Evolutionary conservation across 2,113 vertebrate species (phyloP).

Genomic region (Tautogolabrus adspersus): DNA sequence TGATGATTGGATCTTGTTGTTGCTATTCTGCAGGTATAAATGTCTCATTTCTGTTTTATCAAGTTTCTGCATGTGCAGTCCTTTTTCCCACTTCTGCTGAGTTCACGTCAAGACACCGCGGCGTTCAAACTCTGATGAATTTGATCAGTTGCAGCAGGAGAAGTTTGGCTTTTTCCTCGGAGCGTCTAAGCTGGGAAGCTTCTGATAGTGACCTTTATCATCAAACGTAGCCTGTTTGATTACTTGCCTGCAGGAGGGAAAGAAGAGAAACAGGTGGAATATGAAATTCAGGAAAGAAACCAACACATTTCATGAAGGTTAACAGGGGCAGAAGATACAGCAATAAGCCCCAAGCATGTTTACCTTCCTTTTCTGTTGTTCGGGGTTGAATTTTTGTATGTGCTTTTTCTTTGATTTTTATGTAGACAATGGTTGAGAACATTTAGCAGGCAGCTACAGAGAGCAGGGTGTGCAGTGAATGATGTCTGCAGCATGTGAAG

Average conservation of each 20-base stretch:
- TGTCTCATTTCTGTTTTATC: constrained; percentile 3
- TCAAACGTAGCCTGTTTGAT: constrained; percentile 83
- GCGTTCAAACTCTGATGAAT: constrained; percentile 1
- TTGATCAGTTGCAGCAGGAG: constrained; percentile 87
- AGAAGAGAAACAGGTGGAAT: not conserved
- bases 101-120: constrained; percentile 1
- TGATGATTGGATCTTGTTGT: no score
- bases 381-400: no score
- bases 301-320: not conserved
- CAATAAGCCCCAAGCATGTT: no score
- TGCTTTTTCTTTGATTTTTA: no score
- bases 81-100: not conserved
- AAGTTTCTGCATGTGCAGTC: constrained; percentile 6
- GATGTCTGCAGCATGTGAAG: no score
- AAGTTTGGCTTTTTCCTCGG: constrained; percentile 83
- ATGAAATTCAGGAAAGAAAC: not conserved
- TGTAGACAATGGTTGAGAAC: no score
- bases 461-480: no score
- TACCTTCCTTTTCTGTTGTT: no score
- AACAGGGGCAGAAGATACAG: not conserved
- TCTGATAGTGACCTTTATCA: constrained; percentile 75
- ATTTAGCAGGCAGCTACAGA: no score
- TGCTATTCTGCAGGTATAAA: not conserved
- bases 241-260: constrained; percentile 85
- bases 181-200: constrained; percentile 84